These are phyloP conservation scores for Bagarius yarrelli DNA, from an alignment of 2,113 vertebrate species.

Conservation along the genomic window DNA sequence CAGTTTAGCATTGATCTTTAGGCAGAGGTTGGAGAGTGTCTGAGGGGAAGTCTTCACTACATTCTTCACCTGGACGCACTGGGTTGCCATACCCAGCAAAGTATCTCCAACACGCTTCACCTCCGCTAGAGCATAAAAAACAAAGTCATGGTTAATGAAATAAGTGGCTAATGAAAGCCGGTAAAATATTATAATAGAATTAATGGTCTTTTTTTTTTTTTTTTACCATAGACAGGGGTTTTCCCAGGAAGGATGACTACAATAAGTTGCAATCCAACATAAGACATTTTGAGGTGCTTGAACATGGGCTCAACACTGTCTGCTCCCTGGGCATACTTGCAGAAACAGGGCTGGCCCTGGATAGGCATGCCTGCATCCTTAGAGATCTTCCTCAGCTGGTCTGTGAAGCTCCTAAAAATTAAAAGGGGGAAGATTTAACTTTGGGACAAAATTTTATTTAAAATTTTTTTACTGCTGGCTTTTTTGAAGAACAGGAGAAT, in stretches of 20 bases:
- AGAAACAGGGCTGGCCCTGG: constrained; percentile 98
- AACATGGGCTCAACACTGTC: constrained; percentile 99
- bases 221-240: constrained; percentile 91
- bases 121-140: constrained; percentile 76
- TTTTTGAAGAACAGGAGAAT: too few species aligned
- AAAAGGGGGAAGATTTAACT: not conserved
- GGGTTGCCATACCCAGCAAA: constrained; percentile 96
- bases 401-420: constrained; percentile 88
- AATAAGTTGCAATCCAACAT: constrained; percentile 95
- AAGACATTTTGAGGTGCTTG: constrained; percentile 97
- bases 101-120: constrained; percentile 98
- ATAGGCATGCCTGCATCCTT: constrained; percentile 99
- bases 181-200: not conserved
- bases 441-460: not conserved
- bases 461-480: too few species aligned
- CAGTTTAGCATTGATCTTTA: constrained; percentile 98
- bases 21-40: constrained; percentile 95
- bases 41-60: constrained; percentile 98
- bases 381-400: constrained; percentile 97
- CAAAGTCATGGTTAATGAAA: not conserved
- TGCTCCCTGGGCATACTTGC: constrained; percentile 96
- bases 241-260: constrained; percentile 98
- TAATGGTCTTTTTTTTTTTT: not conserved
- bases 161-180: not conserved
- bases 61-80: constrained; percentile 98